Evolutionary conservation across 2,888 invertebrate genomes (phyloP), one percentile per base, ranked within the genome.

Genomic region (Lepetodrilus schrolli): DNA sequence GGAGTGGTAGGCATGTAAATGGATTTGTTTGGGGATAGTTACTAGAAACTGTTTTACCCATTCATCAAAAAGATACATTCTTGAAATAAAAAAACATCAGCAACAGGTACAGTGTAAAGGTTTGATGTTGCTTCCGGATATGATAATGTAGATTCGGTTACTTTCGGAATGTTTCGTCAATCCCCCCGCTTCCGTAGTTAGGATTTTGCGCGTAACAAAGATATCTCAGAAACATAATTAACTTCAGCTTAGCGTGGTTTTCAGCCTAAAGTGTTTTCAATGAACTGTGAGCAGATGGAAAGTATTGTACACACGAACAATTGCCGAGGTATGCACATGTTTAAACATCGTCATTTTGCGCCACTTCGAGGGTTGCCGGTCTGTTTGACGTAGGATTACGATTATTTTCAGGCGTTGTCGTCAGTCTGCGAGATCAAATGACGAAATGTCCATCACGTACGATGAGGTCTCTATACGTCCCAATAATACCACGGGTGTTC

Each of bases 261-360:
- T 37, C n/a, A 58, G 34, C 30, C 58, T 30, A 58, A 58, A 58
- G 7, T 58, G 58, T 58, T 58, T 58, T 30, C 58, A 17, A 34
- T 7, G n/a, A 58, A 30, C 58, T 30, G 58, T 58, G 58, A 58
- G 34, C 26, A 58, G 58, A 58, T 58, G 58, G n/a, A 58, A 58
- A 58, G 58, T 34, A 30, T n/a, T 13, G 58, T 58, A 58, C 26
- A 58, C 58, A 58, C 13, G 34, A 30, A 30, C 17, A 7, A 58
- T 5, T 17, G 34, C 30, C 17, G 30, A n/a, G 58, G 58, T n/a
- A 58, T 58, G 58, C 34, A 17, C 26, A 58, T 58, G 58, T 58
- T 58, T 58, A 30, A 58, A 58, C 58, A 13, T 17, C 58, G 58
- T 30, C 58, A 13, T 30, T 17, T n/a, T 58, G 26, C 43, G 34